phyloP scores from a whole-genome alignment of 1,140 invertebrate species.

The Calliphora vicina region DNA sequence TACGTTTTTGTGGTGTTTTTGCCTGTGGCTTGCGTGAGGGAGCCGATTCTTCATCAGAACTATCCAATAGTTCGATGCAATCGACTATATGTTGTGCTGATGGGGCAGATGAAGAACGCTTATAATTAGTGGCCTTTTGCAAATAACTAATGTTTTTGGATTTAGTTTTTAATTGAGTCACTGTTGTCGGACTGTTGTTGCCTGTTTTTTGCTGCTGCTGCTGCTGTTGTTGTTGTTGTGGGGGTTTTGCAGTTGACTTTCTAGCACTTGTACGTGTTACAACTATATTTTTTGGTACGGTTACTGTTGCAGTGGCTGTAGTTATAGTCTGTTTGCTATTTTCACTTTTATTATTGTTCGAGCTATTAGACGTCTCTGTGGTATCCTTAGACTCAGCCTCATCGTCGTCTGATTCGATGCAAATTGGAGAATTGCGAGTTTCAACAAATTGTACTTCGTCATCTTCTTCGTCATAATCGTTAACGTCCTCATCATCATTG shows the following conservation, averaged over 20 bases:
- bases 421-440: conserved; percentile 37
- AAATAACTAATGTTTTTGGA: conserved; percentile 8
- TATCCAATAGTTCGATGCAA: conserved; percentile 36
- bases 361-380: background rate
- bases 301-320: background rate
- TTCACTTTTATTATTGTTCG: background rate
- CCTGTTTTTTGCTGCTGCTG: background rate
- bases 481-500: background rate
- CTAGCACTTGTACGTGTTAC: conserved; percentile 10
- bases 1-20: conserved; percentile 17
- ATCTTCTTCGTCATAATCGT: conserved; percentile 28
- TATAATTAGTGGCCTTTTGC: background rate
- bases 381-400: background rate
- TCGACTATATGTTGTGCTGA: background rate
- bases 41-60: conserved; percentile 34
- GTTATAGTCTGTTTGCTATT: background rate
- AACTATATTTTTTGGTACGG: background rate
- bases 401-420: conserved; percentile 38
- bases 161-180: background rate
- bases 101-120: background rate
- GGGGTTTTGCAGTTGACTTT: conserved; percentile 5
- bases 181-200: background rate
- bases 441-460: conserved; percentile 38
- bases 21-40: background rate
- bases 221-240: conserved; percentile 2